Evolutionary conservation across 2,113 vertebrate species (phyloP), one percentile per base, ranked within the genome.

Genomic region (Labeo catla): DNA sequence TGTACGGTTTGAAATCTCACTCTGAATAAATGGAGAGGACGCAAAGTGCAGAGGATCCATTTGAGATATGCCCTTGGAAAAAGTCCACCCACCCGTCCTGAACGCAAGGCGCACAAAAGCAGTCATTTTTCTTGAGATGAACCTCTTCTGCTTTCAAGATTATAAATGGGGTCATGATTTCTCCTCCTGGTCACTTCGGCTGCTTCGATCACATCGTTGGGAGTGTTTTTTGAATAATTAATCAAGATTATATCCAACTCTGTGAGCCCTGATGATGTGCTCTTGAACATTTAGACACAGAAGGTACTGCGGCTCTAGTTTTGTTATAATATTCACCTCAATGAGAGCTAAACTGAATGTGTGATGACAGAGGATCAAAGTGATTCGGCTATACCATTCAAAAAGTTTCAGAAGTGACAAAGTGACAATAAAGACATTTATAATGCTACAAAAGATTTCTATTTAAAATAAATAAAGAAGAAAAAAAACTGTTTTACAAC

Each of bases 21-120:
- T 66, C 76, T 52, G 84, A 52, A 54, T 90, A 90, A 91, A 86
- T 85, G 87, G 84, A 89, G 81, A 23, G 23, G 87, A 86, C 76
- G 73, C 52, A 13, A 82, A 49, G 83, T 83, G 84, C 82, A 84
- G 13, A 61, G 78, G 85, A 76, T 89, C 76, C 88, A 89, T 90
- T 82, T 90, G 84, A 89, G 81, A 87, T 77, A 39, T 74, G 86
- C 57, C 61, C 79, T 65, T 74, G 59, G 47, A 59, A 63, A 70
- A 84, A 82, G 54, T 28, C 10, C 19, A 13, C 28, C 10, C 77
- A 57, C 16, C 16, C 28, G 0, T 2, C 19, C 66, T 2, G 10
- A 36, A 36, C 23, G 12, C 84, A 78, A 12, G 8, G 23, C 13
- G 23, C 15, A 13, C 36, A 39, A 47, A 39, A 54, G 11, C 12